Evolutionary conservation across 2,888 invertebrate genomes (phyloP).

Genomic region (Eristalis tenax): DNA sequence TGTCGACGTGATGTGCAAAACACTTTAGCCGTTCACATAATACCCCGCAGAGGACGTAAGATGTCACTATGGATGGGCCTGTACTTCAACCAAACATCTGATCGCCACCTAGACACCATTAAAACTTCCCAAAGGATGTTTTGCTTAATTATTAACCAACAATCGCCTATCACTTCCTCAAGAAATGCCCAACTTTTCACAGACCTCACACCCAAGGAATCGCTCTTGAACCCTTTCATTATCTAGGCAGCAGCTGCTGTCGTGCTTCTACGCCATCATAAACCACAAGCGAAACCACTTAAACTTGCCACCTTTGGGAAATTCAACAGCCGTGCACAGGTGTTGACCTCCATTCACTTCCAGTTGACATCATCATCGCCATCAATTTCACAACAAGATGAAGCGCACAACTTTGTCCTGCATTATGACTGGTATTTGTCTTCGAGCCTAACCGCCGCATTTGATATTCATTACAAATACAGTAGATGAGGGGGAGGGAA

Average conservation of each 20-base stretch:
- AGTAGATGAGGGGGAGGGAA: neutral
- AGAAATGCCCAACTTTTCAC: too few relatives aligned
- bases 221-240: neutral
- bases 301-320: conserved; percentile 61
- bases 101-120: neutral
- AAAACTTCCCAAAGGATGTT: neutral
- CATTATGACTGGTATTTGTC: conserved; percentile 27
- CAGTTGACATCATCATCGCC: conserved; percentile 45
- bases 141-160: conserved; percentile 5
- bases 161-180: neutral
- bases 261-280: neutral
- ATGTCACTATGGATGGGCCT: too few relatives aligned
- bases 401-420: conserved; percentile 25
- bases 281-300: conserved; percentile 35
- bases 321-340: conserved; percentile 20
- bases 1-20: too few relatives aligned
- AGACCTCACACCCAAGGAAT: conserved; percentile 15
- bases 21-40: too few relatives aligned
- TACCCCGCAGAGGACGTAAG: too few relatives aligned
- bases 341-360: conserved; percentile 19
- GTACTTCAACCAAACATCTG: neutral
- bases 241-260: conserved; percentile 3
- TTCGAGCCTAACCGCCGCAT: conserved; percentile 37
- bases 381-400: conserved; percentile 5
- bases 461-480: conserved; percentile 68